Percentiles rank a stretch among this genome's conserved stretches.
Conservation (phyloP, 2,888 invertebrate species). For the Drosophila paramelanica region DNA sequence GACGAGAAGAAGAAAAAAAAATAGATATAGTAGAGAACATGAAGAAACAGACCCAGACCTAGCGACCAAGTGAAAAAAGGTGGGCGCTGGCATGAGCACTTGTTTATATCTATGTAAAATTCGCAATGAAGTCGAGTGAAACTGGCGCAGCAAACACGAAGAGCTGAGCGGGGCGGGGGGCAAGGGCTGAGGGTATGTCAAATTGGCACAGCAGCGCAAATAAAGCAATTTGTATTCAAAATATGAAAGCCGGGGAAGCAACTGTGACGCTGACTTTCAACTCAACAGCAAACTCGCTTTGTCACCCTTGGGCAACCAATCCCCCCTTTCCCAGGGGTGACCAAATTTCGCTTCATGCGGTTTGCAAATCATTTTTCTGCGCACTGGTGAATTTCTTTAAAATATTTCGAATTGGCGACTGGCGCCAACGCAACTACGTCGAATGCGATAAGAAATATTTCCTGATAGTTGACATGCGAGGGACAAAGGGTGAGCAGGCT, state of each 20-base stretch:
- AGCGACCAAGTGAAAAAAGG: conserved; percentile 61
- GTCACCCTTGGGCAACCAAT: conserved; percentile 23
- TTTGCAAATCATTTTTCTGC: conserved; percentile 54
- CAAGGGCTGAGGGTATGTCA: conserved; percentile 35
- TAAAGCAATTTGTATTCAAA: conserved; percentile 85
- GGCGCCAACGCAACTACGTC: conserved; percentile 60
- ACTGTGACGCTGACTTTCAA: conserved; percentile 63
- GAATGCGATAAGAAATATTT: conserved; percentile 26
- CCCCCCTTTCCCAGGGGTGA: conserved; percentile 9
- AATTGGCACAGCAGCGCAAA: conserved; percentile 80
- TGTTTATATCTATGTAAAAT: conserved; percentile 78
- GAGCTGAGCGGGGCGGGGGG: background rate
- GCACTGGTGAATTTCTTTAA: conserved; percentile 26
- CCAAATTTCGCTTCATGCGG: conserved; percentile 59
- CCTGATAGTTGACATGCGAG: conserved; percentile 19
- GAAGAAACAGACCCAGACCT: conserved; percentile 19
- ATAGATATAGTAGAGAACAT: background rate
- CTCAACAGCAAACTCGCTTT: conserved; percentile 24
- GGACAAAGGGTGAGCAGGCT: conserved; percentile 2
- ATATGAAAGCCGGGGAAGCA: conserved; percentile 82
- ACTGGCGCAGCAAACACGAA: conserved; percentile 43
- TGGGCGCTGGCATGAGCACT: conserved; percentile 70
- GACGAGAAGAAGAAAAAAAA: background rate
- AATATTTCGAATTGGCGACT: conserved; percentile 45
- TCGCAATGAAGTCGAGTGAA: conserved; percentile 66